These are phyloP conservation scores for Mycogona germanica DNA, from an alignment of 2,888 invertebrate genomes.

Conservation along the genomic window DNA sequence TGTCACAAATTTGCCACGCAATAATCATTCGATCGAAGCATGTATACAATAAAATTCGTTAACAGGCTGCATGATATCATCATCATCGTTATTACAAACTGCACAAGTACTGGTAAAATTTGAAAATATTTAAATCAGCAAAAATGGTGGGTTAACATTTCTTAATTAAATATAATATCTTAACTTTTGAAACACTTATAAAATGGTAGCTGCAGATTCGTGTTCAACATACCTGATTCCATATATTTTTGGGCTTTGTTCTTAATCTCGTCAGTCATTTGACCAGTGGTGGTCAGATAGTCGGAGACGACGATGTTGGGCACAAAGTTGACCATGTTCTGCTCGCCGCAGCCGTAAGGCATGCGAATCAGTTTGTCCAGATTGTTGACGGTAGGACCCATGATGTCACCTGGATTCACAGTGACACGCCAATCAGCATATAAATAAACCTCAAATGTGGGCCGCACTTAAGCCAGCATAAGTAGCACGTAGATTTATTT, in stretches of 20 bases:
- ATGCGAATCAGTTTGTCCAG: slow-evolving; percentile 33
- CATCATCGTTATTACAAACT: too few species aligned
- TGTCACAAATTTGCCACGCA: neutral
- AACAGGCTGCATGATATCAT: too few species aligned
- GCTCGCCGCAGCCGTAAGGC: slow-evolving; percentile 39
- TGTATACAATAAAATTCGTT: neutral
- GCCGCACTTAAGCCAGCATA: too few species aligned
- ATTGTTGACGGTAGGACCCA: slow-evolving; percentile 34
- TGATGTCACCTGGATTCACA: slow-evolving; percentile 31
- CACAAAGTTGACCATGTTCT: slow-evolving; percentile 37
- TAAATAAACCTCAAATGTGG: too few species aligned
- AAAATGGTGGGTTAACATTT: too few species aligned
- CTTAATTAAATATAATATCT: too few species aligned
- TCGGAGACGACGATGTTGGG: slow-evolving; percentile 35
- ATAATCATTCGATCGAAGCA: neutral
- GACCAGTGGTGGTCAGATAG: slow-evolving; percentile 32
- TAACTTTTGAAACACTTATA: too few species aligned
- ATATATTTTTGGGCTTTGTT: slow-evolving; percentile 31
- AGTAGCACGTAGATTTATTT: too few species aligned
- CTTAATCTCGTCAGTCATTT: slow-evolving; percentile 30
- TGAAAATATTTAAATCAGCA: too few species aligned
- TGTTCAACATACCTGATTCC: slow-evolving; percentile 31
- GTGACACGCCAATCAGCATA: neutral
- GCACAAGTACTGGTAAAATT: too few species aligned
- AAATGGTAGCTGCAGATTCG: neutral